Percentiles rank a stretch among this genome's conserved stretches.
Evolutionary conservation across 2,113 vertebrate species (phyloP).

Genomic region (Apodemus speciosus): DNA sequence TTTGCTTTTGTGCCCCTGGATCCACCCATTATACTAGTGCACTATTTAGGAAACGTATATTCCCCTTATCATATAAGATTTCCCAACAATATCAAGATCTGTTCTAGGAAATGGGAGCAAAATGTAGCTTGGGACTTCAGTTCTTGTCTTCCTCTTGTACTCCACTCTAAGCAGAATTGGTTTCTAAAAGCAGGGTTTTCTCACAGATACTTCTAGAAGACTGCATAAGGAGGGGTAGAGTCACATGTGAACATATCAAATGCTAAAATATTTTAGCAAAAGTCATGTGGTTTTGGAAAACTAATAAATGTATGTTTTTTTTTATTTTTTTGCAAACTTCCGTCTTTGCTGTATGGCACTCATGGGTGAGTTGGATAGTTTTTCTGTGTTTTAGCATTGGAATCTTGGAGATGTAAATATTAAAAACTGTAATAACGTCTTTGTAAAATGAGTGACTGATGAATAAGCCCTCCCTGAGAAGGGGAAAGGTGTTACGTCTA

Average conservation of each 20-base stretch:
- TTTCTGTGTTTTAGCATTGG: neutral
- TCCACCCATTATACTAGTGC: neutral
- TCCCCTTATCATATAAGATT: conserved; percentile 28
- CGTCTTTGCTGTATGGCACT: neutral
- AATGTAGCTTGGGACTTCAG: neutral
- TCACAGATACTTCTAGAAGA: neutral
- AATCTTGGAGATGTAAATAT: neutral
- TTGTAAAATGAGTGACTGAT: neutral
- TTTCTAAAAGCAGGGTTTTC: conserved; percentile 6
- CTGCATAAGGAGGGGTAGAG: neutral
- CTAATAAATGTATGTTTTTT: neutral
- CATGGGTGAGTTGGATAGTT: neutral
- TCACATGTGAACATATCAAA: neutral
- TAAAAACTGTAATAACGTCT: neutral
- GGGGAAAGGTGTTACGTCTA: neutral
- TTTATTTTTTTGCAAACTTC: neutral
- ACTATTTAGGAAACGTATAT: neutral
- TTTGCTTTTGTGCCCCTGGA: neutral
- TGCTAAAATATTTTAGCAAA: neutral
- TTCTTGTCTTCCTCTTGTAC: too few relatives aligned
- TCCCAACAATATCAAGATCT: conserved; percentile 18
- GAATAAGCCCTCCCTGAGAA: neutral
- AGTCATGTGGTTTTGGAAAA: neutral
- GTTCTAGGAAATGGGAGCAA: conserved; percentile 22
- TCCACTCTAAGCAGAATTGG: neutral